Evolutionary conservation across 2,888 invertebrate genomes (phyloP), one percentile per base, ranked within the genome.

Genomic region (Gisinianus flammeolus): DNA sequence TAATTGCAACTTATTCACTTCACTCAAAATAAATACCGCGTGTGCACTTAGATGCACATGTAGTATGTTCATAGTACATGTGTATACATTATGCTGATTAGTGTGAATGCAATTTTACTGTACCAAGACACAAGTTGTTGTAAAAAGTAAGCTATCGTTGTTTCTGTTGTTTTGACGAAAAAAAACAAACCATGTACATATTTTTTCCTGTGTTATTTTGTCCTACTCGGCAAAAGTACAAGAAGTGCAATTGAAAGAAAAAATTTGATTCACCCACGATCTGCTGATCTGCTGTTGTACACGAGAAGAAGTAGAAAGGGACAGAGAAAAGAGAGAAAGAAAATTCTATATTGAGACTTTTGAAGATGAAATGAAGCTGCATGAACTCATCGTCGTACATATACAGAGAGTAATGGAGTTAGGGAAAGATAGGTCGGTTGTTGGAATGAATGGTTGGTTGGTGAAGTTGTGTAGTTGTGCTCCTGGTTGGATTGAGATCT

Each of bases 401-500:
- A 54, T n/a, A n/a, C n/a, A n/a, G n/a, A 54, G 16, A 19, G 16
- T 54, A 54, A 54, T 54, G 54, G 62, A 24, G 58, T 58, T n/a
- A 12, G 24, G 62, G 62, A 26, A 62, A 62, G 62, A 62, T 28
- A 26, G 24, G 62, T 62, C 62, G 62, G 62, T 62, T 58, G 58
- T 58, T 62, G 62, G 62, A 4, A 26, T 12, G 62, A 26, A 62
- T 26, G 26, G 62, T 28, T 62, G 12, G 56, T 6, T 62, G 62
- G 44, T 44, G 2, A 4, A 6, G 44, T 44, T 2, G 12, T 44
- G 44, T 44, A 44, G 3, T 44, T 44, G 44, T 44, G 6, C 44
- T 44, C 16, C 19, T 62, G 62, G 62, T 28, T 62, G 35, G 68
- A 68, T 26, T 68, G 68, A 44, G 68, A 44, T 35, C 44, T 67